Evolutionary conservation across 2,888 invertebrate species (phyloP).

Genomic region (Amphipoea lucens): DNA sequence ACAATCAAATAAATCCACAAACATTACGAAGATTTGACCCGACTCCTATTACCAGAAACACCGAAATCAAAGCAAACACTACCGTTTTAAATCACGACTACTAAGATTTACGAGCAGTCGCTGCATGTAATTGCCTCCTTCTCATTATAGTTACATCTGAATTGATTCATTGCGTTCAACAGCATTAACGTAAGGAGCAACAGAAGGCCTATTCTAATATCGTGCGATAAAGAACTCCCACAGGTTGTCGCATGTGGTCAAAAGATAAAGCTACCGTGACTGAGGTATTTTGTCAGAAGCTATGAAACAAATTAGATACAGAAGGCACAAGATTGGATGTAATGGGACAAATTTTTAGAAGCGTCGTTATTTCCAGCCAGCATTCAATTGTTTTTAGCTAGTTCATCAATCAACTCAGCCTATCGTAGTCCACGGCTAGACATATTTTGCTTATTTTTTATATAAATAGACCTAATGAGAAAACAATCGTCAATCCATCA

Average conservation of each 20-base stretch:
- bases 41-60: constrained; percentile 21
- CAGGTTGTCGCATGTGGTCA: constrained; percentile 3
- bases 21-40: constrained; percentile 4
- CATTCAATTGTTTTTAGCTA: neutral
- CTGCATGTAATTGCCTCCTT: constrained; percentile 66
- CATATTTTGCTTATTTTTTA: too few species aligned
- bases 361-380: neutral
- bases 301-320: neutral
- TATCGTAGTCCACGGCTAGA: too few species aligned
- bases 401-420: too few species aligned
- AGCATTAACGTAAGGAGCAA: neutral
- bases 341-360: too few species aligned
- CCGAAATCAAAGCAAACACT: constrained; percentile 43
- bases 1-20: constrained; percentile 1
- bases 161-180: constrained; percentile 72
- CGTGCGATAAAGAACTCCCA: constrained; percentile 35
- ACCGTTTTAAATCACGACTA: constrained; percentile 45
- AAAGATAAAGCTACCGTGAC: constrained; percentile 7
- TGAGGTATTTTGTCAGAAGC: constrained; percentile 15
- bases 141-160: constrained; percentile 74
- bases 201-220: constrained; percentile 42
- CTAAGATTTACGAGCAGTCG: constrained; percentile 63
- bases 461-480: too few species aligned
- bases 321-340: constrained; percentile 8
- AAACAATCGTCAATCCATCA: too few species aligned